Evolutionary conservation across 2,888 invertebrate genomes (phyloP).

Genomic region (Achlya flavicornis): DNA sequence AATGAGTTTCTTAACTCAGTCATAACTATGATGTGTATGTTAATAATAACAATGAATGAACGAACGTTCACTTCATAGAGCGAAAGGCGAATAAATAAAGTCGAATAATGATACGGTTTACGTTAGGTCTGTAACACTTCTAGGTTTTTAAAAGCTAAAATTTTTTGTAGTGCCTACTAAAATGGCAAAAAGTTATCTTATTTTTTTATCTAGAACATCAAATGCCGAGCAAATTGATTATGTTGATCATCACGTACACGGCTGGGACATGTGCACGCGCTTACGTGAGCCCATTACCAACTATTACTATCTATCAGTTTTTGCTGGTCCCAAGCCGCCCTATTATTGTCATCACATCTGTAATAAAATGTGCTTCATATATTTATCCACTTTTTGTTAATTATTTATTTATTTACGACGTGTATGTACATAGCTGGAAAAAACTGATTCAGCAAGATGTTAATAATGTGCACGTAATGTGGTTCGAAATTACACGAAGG

Average conservation of each 20-base stretch:
- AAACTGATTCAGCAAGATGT: too few species aligned
- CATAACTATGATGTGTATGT: too few species aligned
- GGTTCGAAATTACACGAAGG: too few species aligned
- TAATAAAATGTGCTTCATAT: conserved; percentile 15
- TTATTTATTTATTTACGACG: not conserved
- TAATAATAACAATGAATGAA: too few species aligned
- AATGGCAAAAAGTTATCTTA: too few species aligned
- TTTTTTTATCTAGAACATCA: too few species aligned
- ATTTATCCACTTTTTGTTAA: not conserved
- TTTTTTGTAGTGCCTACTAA: not conserved
- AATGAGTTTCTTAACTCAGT: too few species aligned
- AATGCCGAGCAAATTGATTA: conserved; percentile 34
- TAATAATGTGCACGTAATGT: too few species aligned
- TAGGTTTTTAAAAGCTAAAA: not conserved
- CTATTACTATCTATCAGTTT: conserved; percentile 21
- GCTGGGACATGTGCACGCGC: conserved; percentile 18
- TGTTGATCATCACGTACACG: conserved; percentile 33
- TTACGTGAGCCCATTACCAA: conserved; percentile 34
- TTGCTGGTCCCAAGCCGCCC: conserved; percentile 31
- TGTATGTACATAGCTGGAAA: not conserved
- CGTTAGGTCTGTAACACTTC: too few species aligned
- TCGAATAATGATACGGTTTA: too few species aligned
- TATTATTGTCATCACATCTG: conserved; percentile 36
- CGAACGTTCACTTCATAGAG: too few species aligned
- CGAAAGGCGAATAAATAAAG: too few species aligned